A percentile compares a stretch with the other conserved stretches of the same genome.
phyloP scores from a whole-genome alignment of 2,888 invertebrate genomes.

The Mycalesis mineus region DNA sequence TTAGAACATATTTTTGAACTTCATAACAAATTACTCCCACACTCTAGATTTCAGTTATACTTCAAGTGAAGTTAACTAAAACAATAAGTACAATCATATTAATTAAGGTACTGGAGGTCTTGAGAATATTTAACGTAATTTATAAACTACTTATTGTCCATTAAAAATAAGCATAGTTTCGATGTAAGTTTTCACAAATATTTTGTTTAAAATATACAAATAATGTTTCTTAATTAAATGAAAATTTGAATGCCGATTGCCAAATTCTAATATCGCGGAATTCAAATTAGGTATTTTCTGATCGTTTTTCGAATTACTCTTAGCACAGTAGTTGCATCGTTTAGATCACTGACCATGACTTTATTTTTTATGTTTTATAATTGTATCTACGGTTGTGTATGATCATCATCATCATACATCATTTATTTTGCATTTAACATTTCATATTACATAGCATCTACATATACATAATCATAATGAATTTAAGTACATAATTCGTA shows the following conservation, averaged over 20 bases:
- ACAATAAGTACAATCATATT: conserved; percentile 25
- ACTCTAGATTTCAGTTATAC: background rate
- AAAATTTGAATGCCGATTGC: conserved; percentile 8
- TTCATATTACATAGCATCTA: conserved; percentile 22
- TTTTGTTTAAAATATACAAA: conserved; percentile 30
- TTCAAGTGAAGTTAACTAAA: background rate
- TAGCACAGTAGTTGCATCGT: conserved; percentile 1
- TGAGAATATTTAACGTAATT: conserved; percentile 7
- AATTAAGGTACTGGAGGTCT: conserved; percentile 13
- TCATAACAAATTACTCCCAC: no score
- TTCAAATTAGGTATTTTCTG: conserved; percentile 29
- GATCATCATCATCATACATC: conserved; percentile 43
- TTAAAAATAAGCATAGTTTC: conserved; percentile 27
- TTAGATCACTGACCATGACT: conserved; percentile 9
- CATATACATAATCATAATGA: background rate
- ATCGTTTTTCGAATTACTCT: conserved; percentile 28
- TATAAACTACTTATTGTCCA: conserved; percentile 28
- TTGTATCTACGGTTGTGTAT: conserved; percentile 47
- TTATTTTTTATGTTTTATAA: conserved; percentile 1
- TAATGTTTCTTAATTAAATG: conserved; percentile 17
- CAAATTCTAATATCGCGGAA: conserved; percentile 16
- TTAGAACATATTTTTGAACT: no score
- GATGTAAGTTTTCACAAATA: conserved; percentile 31
- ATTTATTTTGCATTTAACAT: conserved; percentile 56
- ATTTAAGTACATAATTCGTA: background rate